Evolutionary conservation across 2,797 vertebrate species (phyloP).

Genomic region (Oreortyx pictus): DNA sequence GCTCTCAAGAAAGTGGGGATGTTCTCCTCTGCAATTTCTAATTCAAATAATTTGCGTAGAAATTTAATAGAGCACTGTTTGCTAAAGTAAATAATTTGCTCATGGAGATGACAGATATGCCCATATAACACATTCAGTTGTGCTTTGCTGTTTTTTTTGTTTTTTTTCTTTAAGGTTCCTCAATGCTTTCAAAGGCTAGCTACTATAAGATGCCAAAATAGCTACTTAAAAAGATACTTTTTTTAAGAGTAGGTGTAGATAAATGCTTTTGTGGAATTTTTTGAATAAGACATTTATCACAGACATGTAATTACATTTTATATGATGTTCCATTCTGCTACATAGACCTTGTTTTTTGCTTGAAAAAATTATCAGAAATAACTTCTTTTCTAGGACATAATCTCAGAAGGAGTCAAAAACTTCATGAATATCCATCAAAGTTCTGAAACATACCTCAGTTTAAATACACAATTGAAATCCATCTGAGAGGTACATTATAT

Average conservation of each 20-base stretch:
- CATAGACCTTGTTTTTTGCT: neutral
- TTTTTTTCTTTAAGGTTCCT: neutral
- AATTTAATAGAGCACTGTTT: conserved; percentile 81
- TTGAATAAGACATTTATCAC: neutral
- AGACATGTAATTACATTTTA: neutral
- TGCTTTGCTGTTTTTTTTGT: neutral
- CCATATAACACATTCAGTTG: neutral
- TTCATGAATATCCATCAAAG: neutral
- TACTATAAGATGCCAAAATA: neutral
- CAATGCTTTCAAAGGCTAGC: neutral
- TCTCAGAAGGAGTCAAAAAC: neutral
- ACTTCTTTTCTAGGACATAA: neutral
- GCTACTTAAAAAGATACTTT: neutral
- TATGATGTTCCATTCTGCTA: neutral
- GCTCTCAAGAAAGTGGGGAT: conserved; percentile 82
- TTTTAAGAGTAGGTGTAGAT: neutral
- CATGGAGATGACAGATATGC: conserved; percentile 52
- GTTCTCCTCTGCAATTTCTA: conserved; percentile 83
- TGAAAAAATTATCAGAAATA: neutral
- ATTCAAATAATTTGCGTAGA: conserved; percentile 82
- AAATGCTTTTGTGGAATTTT: neutral
- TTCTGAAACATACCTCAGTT: neutral
- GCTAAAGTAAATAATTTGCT: conserved; percentile 80
- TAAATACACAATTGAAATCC: neutral
- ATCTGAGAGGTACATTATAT: neutral